Conservation (phyloP, 2,888 invertebrate genomes). For the Papilio elwesi region DNA sequence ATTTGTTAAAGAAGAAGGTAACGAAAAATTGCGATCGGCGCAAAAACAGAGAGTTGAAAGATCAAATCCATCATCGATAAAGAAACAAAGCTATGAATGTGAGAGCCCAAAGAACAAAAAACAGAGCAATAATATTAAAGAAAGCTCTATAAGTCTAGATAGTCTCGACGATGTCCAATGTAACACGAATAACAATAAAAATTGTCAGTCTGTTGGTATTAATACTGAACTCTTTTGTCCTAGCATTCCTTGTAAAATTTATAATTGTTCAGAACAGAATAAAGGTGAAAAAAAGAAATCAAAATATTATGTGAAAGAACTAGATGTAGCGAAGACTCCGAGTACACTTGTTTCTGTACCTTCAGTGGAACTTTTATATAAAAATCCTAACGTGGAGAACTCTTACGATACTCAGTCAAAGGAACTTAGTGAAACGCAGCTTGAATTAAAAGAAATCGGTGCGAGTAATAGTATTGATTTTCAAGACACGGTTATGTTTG, state of each 20-base stretch:
- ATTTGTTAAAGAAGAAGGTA: conserved; percentile 38
- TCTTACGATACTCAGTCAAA: conserved; percentile 56
- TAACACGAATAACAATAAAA: conserved; percentile 50
- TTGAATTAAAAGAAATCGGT: conserved; percentile 48
- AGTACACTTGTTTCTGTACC: conserved; percentile 48
- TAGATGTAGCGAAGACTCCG: conserved; percentile 36
- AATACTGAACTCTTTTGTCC: conserved; percentile 73
- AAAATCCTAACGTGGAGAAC: conserved; percentile 68
- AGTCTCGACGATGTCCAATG: conserved; percentile 65
- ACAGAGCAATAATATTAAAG: conserved; percentile 54
- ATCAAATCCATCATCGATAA: conserved; percentile 19
- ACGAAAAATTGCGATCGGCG: conserved; percentile 34
- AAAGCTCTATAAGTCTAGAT: conserved; percentile 73
- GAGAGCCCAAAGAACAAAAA: conserved; percentile 43
- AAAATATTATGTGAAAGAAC: conserved; percentile 42
- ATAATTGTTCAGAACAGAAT: conserved; percentile 60
- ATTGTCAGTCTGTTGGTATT: conserved; percentile 66
- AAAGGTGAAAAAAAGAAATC: conserved; percentile 49
- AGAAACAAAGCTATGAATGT: conserved; percentile 39
- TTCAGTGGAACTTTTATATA: conserved; percentile 68
- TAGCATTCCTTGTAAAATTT: conserved; percentile 72
- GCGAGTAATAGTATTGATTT: conserved; percentile 1
- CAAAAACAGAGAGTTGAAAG: conserved; percentile 30
- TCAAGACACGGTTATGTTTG: not conserved
- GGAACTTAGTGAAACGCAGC: conserved; percentile 48